A percentile compares a stretch with the other conserved stretches of the same genome.
These are phyloP conservation scores for Gila orcuttii DNA, from an alignment of 2,113 vertebrate genomes.

Conservation along the genomic window DNA sequence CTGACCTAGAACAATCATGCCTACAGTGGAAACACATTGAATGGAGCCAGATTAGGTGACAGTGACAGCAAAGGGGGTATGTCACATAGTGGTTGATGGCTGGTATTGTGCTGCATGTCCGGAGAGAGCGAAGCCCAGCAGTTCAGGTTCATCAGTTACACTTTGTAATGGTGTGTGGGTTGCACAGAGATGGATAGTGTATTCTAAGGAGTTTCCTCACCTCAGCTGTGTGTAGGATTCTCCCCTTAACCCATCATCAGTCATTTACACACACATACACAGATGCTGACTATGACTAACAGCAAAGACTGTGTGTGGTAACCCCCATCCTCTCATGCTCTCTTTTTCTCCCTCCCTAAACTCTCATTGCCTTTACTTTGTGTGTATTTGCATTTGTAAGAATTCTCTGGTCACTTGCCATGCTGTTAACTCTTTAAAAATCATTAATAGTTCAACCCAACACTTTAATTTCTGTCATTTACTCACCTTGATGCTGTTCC, in stretches of 20 bases:
- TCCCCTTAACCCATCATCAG: conserved; percentile 41
- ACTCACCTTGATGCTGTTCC: not conserved
- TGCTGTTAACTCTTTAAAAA: not conserved
- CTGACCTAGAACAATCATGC: not conserved
- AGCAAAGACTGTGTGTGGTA: not conserved
- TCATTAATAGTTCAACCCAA: not conserved
- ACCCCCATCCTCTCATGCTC: not conserved
- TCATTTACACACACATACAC: conserved; percentile 38
- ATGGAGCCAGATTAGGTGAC: not conserved
- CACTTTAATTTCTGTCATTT: not conserved
- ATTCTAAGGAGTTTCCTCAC: conserved; percentile 36
- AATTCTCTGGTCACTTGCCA: not conserved
- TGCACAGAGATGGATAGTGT: conserved; percentile 35
- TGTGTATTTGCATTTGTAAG: not conserved
- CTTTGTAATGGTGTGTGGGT: conserved; percentile 20
- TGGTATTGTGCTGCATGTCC: not conserved
- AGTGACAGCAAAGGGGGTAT: not conserved
- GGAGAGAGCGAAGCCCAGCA: conserved; percentile 4
- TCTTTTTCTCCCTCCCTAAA: not conserved
- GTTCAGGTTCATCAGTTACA: not conserved
- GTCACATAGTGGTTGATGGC: not conserved
- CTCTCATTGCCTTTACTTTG: not conserved
- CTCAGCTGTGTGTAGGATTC: conserved; percentile 46
- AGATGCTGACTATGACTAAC: conserved; percentile 35
- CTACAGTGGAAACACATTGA: not conserved